phyloP scores from a whole-genome alignment of 1,140 invertebrate species.

The Papilio glaucus region DNA sequence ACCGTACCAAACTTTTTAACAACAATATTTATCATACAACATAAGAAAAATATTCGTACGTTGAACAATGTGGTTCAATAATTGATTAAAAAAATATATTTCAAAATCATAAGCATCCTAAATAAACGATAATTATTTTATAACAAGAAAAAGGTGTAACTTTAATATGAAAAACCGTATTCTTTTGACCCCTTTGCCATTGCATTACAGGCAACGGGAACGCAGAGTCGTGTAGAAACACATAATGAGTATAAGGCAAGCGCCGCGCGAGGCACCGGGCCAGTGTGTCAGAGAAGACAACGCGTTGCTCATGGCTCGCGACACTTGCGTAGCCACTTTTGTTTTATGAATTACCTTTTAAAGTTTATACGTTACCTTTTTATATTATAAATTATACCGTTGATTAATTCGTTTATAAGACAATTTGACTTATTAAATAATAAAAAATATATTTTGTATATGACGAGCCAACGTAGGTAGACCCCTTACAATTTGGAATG shows the following conservation, averaged over 20 bases:
- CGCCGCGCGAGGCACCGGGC: constrained; percentile 13
- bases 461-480: too few species aligned
- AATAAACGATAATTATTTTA: background rate
- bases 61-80: too few species aligned
- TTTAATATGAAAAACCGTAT: background rate
- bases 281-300: constrained; percentile 25
- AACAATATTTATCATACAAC: too few species aligned
- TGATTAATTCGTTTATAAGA: background rate
- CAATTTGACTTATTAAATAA: too few species aligned
- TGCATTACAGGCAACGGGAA: constrained; percentile 14
- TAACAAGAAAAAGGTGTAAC: constrained; percentile 1
- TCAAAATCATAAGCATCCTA: background rate
- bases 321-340: background rate
- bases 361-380: background rate
- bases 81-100: too few species aligned
- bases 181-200: constrained; percentile 8
- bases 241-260: constrained; percentile 1
- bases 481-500: too few species aligned
- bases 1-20: too few species aligned
- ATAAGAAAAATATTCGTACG: too few species aligned
- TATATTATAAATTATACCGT: background rate
- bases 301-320: background rate
- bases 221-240: constrained; percentile 8
- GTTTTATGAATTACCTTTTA: background rate
- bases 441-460: background rate